Conservation (phyloP, 2,113 vertebrate genomes). For the Oceanites oceanicus region DNA sequence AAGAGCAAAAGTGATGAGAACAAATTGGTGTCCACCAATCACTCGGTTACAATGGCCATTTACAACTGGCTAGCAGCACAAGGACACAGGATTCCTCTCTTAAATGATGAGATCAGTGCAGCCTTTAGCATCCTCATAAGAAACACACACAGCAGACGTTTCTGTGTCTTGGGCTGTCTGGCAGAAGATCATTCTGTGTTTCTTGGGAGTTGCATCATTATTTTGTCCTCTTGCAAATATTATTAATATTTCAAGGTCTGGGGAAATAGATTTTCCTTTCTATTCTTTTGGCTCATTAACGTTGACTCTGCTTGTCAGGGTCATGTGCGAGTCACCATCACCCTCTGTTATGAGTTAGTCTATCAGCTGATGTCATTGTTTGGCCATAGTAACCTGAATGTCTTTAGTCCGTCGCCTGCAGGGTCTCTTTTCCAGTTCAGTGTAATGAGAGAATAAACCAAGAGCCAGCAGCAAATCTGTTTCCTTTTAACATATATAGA, state of each 20-base stretch:
- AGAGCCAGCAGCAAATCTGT: constrained; percentile 39
- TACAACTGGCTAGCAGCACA: rapidly evolving
- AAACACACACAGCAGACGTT: neutral
- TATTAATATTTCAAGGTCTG: neutral
- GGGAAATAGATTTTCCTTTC: constrained; percentile 16
- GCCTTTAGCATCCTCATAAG: neutral
- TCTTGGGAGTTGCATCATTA: constrained; percentile 18
- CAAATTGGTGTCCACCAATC: too few species aligned
- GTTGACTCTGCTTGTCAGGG: neutral
- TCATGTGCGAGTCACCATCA: neutral
- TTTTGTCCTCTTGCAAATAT: neutral
- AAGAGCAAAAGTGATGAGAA: neutral
- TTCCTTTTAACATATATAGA: neutral
- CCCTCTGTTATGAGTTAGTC: neutral
- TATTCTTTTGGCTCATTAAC: neutral
- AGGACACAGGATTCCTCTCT: neutral
- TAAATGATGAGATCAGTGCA: neutral
- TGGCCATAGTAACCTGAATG: neutral
- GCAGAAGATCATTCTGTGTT: neutral
- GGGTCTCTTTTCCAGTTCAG: neutral
- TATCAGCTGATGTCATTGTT: constrained; percentile 36
- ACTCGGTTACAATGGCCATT: rapidly evolving
- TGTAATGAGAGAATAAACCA: neutral
- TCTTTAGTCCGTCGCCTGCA: neutral
- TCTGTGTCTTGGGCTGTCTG: neutral